A percentile compares a stretch with the other conserved stretches of the same genome.
These are phyloP conservation scores for Chamaetylas fuelleborni DNA, from an alignment of 2,113 vertebrate species.

Conservation along the genomic window DNA sequence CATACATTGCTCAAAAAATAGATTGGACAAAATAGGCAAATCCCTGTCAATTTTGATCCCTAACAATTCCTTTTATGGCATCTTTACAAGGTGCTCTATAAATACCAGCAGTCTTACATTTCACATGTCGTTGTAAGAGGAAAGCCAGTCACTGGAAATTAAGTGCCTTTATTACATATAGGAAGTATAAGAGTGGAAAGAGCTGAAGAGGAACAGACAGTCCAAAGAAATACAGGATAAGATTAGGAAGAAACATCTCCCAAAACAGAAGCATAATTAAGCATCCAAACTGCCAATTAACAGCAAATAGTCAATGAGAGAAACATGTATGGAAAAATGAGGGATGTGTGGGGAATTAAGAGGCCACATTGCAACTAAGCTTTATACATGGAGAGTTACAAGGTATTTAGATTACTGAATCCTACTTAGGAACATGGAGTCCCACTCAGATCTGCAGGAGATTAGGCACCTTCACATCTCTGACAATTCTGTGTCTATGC, in stretches of 20 bases:
- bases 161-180: background rate
- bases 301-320: background rate
- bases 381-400: background rate
- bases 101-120: background rate
- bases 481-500: rapidly evolving
- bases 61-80: background rate
- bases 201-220: background rate
- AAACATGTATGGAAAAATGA: background rate
- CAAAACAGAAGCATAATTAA: background rate
- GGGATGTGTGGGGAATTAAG: background rate
- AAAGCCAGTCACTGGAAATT: background rate
- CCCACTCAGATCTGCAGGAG: background rate
- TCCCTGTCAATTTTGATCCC: background rate
- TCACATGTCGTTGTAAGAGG: background rate
- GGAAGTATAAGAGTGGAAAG: background rate
- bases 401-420: background rate
- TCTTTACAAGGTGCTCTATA: background rate
- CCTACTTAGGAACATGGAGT: background rate
- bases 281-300: background rate
- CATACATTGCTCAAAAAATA: background rate
- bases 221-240: background rate
- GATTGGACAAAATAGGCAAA: background rate
- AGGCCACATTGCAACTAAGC: background rate
- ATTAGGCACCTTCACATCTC: background rate
- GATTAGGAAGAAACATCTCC: background rate